These are phyloP conservation scores for Synodontis membranacea DNA, from an alignment of 2,113 vertebrate species.

Conservation along the genomic window DNA sequence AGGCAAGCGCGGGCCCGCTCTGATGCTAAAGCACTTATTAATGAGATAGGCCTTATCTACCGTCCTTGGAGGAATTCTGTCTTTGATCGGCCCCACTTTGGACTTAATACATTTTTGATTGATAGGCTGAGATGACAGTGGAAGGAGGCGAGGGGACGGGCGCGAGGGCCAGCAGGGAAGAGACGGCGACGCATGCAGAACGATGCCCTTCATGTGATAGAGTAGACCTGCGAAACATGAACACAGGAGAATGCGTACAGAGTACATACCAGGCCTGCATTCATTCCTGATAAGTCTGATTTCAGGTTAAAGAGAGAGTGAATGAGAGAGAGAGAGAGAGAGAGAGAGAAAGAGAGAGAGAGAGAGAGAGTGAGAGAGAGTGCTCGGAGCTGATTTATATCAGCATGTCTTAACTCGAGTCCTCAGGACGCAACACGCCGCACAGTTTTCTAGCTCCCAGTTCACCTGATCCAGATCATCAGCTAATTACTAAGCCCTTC, in stretches of 20 bases:
- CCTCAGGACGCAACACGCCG: background rate
- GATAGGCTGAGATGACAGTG: conserved; percentile 79
- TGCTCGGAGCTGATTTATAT: conserved; percentile 5
- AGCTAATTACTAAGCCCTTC: conserved; percentile 3
- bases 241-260: conserved; percentile 49
- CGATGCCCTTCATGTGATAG: conserved; percentile 72
- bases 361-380: conserved; percentile 49
- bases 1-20: conserved; percentile 66
- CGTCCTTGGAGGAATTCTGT: conserved; percentile 81
- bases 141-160: conserved; percentile 61
- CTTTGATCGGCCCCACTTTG: conserved; percentile 79
- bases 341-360: conserved; percentile 65
- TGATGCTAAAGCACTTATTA: conserved; percentile 81
- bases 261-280: conserved; percentile 54
- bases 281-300: conserved; percentile 69
- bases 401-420: background rate
- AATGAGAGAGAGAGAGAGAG: conserved; percentile 53
- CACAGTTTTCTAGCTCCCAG: background rate
- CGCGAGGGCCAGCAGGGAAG: conserved; percentile 43
- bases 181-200: conserved; percentile 63
- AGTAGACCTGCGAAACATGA: conserved; percentile 63
- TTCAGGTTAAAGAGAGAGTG: conserved; percentile 62
- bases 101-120: conserved; percentile 84
- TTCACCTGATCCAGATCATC: conserved; percentile 13
- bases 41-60: conserved; percentile 82